These are phyloP conservation scores for Fukomys damarensis DNA, from an alignment of 2,113 vertebrate genomes.

Conservation along the genomic window DNA sequence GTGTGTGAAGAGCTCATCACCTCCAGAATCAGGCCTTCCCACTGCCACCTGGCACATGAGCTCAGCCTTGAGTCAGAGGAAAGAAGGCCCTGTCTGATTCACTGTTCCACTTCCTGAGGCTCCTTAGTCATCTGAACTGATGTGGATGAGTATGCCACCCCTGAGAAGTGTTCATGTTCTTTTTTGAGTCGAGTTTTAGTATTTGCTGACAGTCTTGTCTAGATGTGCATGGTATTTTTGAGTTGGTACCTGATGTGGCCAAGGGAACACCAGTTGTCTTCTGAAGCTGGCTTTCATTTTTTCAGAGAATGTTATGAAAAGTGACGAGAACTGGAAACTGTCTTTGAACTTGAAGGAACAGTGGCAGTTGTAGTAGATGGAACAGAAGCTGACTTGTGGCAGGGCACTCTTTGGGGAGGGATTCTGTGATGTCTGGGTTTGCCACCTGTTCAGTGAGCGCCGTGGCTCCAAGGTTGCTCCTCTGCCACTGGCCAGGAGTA, in stretches of 20 bases:
- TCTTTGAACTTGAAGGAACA: neutral
- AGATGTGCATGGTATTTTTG: conserved; percentile 33
- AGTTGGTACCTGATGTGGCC: conserved; percentile 19
- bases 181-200: conserved; percentile 45
- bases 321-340: conserved; percentile 16
- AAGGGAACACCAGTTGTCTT: conserved; percentile 43
- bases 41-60: conserved; percentile 52
- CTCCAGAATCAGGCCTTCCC: neutral
- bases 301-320: conserved; percentile 36
- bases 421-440: neutral
- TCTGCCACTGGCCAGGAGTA: neutral
- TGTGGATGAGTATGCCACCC: conserved; percentile 60
- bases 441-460: neutral
- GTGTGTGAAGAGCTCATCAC: neutral
- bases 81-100: conserved; percentile 71
- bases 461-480: neutral
- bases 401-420: neutral
- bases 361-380: neutral
- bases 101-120: conserved; percentile 70
- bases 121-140: conserved; percentile 73
- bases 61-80: conserved; percentile 77
- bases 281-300: neutral
- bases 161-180: neutral
- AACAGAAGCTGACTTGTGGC: conserved; percentile 16
- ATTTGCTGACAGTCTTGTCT: conserved; percentile 52